Evolutionary conservation across 2,888 invertebrate species (phyloP).

Genomic region (Orchestes rusci): DNA sequence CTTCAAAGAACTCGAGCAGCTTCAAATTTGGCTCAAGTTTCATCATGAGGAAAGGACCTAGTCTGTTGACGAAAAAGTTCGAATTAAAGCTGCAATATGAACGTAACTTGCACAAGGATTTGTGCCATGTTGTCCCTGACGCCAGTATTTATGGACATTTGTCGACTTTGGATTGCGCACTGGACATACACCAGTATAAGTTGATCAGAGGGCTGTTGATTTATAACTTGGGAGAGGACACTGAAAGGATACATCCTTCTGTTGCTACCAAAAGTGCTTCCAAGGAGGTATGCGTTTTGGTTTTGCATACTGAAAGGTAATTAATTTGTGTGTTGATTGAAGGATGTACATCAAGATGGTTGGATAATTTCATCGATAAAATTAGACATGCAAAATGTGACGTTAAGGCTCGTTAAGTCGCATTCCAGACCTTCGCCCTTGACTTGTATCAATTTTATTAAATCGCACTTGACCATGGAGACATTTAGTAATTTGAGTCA

Average conservation of each 20-base stretch:
- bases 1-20: slow-evolving; percentile 25
- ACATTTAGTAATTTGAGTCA: slow-evolving; percentile 82
- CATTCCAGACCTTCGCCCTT: slow-evolving; percentile 54
- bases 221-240: slow-evolving; percentile 83
- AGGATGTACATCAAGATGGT: slow-evolving; percentile 45
- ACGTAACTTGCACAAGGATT: slow-evolving; percentile 63
- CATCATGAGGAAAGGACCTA: slow-evolving; percentile 53
- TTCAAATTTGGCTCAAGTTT: slow-evolving; percentile 47
- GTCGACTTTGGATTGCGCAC: slow-evolving; percentile 72
- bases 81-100: slow-evolving; percentile 74
- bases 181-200: slow-evolving; percentile 81
- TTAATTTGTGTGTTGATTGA: slow-evolving; percentile 20
- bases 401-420: slow-evolving; percentile 60
- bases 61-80: slow-evolving; percentile 76
- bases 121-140: slow-evolving; percentile 60
- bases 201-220: slow-evolving; percentile 78
- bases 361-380: slow-evolving; percentile 76
- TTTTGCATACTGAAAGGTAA: background rate
- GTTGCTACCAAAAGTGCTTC: slow-evolving; percentile 33
- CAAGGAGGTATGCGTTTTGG: slow-evolving; percentile 36
- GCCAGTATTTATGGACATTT: slow-evolving; percentile 78
- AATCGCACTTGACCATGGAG: slow-evolving; percentile 79
- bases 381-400: slow-evolving; percentile 81
- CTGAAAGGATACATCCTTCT: slow-evolving; percentile 55
- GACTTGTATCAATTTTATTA: slow-evolving; percentile 86